Evolutionary conservation across 92 coral and sea anemone species (phyloP), one percentile per base, ranked within the genome.

Genomic region (Galaxea fascicularis): DNA sequence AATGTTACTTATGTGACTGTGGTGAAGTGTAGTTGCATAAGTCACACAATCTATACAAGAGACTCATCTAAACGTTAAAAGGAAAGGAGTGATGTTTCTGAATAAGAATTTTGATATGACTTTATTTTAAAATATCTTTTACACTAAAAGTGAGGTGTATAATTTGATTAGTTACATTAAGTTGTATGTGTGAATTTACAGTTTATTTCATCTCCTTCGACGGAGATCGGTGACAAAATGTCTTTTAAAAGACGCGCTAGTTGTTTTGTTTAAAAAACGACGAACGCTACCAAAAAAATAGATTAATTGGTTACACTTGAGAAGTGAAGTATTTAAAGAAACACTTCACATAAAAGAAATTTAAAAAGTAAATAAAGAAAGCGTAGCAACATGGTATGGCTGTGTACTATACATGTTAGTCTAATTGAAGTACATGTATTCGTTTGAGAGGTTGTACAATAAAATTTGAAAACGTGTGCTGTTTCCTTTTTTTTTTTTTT

Each of bases 81-180:
- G 24, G 52, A 52, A 29, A 54, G 16, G 56, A 52, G 20, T 3
- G 7, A 31, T 25, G 67, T 35, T 80, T 70, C 21, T 56, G 67
- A 8, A 52, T 44, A 80, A 20, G 28, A 80, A 25, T 67, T 80
- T 80, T 70, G 74, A 44, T 52, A 52, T 1, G 35, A 20, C 46
- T 20, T 35, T 30, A 52, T 71, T 54, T 69, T 41, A 56, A 58
- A 31, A 17, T 56, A 54, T 82, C 77, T 82, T 82, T 82, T 82
- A 82, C 58, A 82, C 70, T 82, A 82, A 82, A 82, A 82, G 77
- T 71, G 41, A 31, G 54, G 35, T 69, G 77, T 81, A 81, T 29
- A 68, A 68, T 69, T 82, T 82, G 75, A 54, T 67, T 25, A 73
- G 70, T 66, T 29, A 67, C 26, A 26, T 80, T 27, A 31, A 17